Conservation (phyloP, 2,888 invertebrate genomes). For the Piscicola geometra region DNA sequence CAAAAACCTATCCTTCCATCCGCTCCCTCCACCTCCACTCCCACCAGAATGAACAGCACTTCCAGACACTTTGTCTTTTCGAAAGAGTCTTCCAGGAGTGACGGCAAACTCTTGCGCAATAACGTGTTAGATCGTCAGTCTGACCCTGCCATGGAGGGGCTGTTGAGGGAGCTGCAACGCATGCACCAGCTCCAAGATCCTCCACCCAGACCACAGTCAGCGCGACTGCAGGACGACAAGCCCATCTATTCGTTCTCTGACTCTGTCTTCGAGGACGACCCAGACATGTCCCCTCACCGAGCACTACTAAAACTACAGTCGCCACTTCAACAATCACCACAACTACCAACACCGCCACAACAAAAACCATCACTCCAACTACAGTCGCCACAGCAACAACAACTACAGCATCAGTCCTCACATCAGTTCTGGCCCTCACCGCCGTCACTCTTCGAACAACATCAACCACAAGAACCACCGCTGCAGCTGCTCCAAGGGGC, state of each 20-base stretch:
- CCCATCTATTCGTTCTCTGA: neutral
- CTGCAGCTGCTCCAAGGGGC: neutral
- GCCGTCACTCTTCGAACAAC: neutral
- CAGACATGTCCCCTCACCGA: neutral
- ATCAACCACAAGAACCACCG: too few species aligned
- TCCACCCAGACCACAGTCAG: neutral
- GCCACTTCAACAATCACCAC: too few species aligned
- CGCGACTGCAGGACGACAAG: neutral
- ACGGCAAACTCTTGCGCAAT: neutral
- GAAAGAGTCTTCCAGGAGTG: neutral
- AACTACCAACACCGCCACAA: too few species aligned
- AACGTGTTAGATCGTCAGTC: neutral
- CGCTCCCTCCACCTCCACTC: neutral
- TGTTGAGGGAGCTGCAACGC: neutral
- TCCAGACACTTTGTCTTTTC: neutral
- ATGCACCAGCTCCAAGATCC: neutral
- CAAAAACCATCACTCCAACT: too few species aligned
- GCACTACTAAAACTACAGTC: neutral
- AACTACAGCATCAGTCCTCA: neutral
- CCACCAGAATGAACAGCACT: neutral
- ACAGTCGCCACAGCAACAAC: neutral
- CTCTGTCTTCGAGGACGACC: neutral
- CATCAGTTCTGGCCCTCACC: neutral
- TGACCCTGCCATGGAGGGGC: neutral
- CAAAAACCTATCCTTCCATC: neutral